Evolutionary conservation across 35 echinoderm and acorn worm species (phyloP), one percentile per base, ranked within the genome.

Genomic region (Holothuria glaberrima): DNA sequence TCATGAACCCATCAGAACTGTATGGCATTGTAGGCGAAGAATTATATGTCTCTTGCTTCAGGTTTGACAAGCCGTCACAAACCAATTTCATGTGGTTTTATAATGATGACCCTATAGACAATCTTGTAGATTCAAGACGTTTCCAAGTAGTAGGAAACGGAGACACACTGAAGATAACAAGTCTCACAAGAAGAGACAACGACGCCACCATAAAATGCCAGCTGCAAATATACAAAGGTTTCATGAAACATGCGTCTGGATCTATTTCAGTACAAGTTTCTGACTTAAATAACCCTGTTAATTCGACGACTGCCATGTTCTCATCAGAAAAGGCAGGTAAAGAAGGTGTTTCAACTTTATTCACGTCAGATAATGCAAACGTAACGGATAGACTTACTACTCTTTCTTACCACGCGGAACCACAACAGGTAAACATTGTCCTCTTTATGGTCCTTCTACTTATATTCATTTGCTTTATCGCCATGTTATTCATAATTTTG

Each of bases 171-270:
- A 20, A n/a, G 9, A 82, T 82, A 3, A 60, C 21, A 26, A 2
- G 30, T 3, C 35, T 82, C 18, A 58, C 4, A 4, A 30, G 22
- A 82, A 60, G 22, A 58, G 79, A 82, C 50, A 48, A 20, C 3
- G 26, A 20, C 54, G 50, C 79, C 19, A 25, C 30, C 17, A 58
- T 82, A 19, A 82, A 82, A 82, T 82, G 79, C 28, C 46, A 29
- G 50, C 48, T 82, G 22, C 19, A 27, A 60, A 84, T 84, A 20
- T 84, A 84, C 80, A 33, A 21, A 58, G 54, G 57, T 35, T 84
- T 56, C 34, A 59, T 64, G 52, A 84, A 64, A 61, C 52, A 64
- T 21, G 80, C 80, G 6, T 36, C 59, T 5, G 80, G 46, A 19
- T 3, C 59, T 1, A 36, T 84, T 9, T 18, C 28, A 33, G 57